Base-by-base conservation (phyloP, 2,113 vertebrate genomes). In the Oryzias woworae region DNA sequence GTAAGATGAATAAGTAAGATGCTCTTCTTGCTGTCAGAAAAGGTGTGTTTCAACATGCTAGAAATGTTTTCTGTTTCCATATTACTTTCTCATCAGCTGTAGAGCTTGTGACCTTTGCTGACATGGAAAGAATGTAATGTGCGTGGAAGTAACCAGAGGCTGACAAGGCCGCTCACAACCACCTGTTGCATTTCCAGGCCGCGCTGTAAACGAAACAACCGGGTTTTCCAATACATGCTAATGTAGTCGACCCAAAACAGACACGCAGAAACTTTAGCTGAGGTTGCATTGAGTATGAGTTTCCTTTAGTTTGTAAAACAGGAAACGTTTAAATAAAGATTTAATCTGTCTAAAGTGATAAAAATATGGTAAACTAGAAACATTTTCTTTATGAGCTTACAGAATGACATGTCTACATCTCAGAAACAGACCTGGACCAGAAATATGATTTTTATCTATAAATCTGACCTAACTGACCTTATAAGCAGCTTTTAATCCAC, bases 401-500 rank as follows among this genome's bases (percentile, higher is more conserved):
- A 36, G 8, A 8, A 8, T 36, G 31, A 36, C 31, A 36, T 2
- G 17, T 47, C 17, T 47, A 47, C 16, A 47, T n/a, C 16, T n/a
- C 16, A 47, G 45, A 15, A 47, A 47, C 16, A 47, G 26, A 0
- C 26, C 26, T 46, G 16, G n/a, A 17, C 7, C n/a, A 17, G 45
- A 17, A n/a, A 47, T 7, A 7, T n/a, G 47, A 48, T 16, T 46
- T n/a, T 20, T 48, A 12, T 18, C 20, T 20, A 7, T n/a, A 0
- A 16, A 3, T 41, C 14, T 41, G 31, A 36, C 22, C 26, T 4
- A 53, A 43, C 90, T 66, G 70, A 98, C 97, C 92, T 95, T 91
- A 63, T 98, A 98, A 56, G 97, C 97, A 0, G 97, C 94, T 53
- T 98, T 98, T 58, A 99, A 93, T 54, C 97, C 97, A 0, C 97